Evolutionary conservation across 2,797 vertebrate species (phyloP).

Genomic region (Neopelma chrysocephalum): DNA sequence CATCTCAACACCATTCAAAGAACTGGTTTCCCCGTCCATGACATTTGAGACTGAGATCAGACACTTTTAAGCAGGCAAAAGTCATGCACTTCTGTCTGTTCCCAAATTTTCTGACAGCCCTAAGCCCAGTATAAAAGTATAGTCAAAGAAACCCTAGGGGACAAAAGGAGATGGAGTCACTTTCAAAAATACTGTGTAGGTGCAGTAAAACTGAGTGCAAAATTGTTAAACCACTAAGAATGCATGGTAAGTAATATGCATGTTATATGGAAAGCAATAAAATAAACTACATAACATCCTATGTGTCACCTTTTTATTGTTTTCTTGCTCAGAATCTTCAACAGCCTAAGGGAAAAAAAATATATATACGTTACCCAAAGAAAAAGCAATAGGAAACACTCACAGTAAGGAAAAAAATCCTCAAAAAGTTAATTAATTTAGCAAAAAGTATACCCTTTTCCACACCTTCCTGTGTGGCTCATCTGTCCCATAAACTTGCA

Average conservation of each 20-base stretch:
- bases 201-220: neutral
- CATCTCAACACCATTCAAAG: neutral
- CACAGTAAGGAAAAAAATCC: neutral
- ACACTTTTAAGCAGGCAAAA: neutral
- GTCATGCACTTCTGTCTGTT: neutral
- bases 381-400: conserved; percentile 35
- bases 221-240: conserved; percentile 24
- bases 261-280: conserved; percentile 43
- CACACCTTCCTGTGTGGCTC: neutral
- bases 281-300: conserved; percentile 56
- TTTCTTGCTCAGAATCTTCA: conserved; percentile 94
- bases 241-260: conserved; percentile 27
- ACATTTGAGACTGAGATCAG: neutral
- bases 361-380: conserved; percentile 68
- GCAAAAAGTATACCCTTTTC: neutral
- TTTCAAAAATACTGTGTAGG: neutral
- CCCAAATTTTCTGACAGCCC: neutral
- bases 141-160: neutral
- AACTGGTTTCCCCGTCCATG: neutral
- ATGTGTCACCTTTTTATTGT: conserved; percentile 91
- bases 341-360: conserved; percentile 80
- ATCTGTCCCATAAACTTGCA: neutral
- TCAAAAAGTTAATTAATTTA: neutral
- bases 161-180: neutral
- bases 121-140: neutral